phyloP scores from a whole-genome alignment of 2,797 vertebrate genomes.

The Urophycis tenuis region DNA sequence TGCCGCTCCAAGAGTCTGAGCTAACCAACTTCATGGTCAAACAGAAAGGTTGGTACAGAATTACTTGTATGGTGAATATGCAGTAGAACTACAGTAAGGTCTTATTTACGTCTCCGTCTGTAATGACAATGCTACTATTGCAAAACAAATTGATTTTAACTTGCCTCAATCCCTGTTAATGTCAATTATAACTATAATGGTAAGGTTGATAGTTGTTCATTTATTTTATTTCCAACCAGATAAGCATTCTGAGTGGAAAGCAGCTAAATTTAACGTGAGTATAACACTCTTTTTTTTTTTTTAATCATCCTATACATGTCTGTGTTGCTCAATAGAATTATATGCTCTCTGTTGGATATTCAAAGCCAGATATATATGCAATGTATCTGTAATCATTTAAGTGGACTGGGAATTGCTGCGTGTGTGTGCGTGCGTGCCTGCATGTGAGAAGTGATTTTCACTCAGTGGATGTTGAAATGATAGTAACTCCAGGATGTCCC shows the following conservation, averaged over 20 bases:
- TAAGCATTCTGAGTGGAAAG: constrained; percentile 80
- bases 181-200: not conserved
- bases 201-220: not conserved
- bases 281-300: not conserved
- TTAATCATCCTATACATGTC: not conserved
- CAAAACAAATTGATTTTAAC: not conserved
- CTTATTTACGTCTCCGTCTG: too few relatives aligned
- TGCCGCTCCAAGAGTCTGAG: constrained; percentile 71
- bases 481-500: not conserved
- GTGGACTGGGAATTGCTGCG: not conserved
- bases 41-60: constrained; percentile 69
- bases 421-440: not conserved
- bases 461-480: not conserved
- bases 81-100: not conserved
- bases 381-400: too few relatives aligned
- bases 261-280: constrained; percentile 79
- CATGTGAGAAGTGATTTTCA: not conserved
- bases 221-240: constrained; percentile 52
- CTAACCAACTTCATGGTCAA: constrained; percentile 76
- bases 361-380: not conserved
- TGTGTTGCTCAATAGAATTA: not conserved
- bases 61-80: not conserved
- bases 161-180: not conserved
- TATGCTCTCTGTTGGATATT: not conserved
- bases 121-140: not conserved